Evolutionary conservation across 2,888 invertebrate genomes (phyloP), one percentile per base, ranked within the genome.

Genomic region (Pyrocoelia pectoralis): DNA sequence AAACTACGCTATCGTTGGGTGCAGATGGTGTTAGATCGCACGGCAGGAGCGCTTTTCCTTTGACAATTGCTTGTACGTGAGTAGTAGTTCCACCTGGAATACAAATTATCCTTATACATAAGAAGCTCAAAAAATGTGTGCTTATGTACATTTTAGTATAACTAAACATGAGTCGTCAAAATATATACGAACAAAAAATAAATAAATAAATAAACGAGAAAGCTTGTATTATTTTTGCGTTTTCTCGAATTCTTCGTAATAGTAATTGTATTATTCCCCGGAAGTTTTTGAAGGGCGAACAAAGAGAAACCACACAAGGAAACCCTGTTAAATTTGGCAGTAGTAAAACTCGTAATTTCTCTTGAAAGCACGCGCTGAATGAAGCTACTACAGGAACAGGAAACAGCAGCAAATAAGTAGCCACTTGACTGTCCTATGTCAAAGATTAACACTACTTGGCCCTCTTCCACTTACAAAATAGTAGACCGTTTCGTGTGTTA

Each of bases 11-110:
- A 82, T 95, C 95, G 73, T 92, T 90, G 43, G 88, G 85, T 70
- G 88, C 84, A 54, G 91, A 89, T 48, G 93, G 88, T 70, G 89
- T 88, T 72, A 94, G 90, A 84, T 95, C 94, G 83, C 95, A 95
- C 29, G 94, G 94, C 72, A 95, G 86, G 74, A 90, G 87, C 56
- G 93, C 93, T 73, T 89, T 89, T 65, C 91, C 92, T 72, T 89
- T 89, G 65, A 92, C 88, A 76, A 94, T 88, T 15, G 91, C 91
- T 72, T 87, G 86, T 72, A 89, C 86, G 74, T 88, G 86, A 58
- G 76, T 74, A 58, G 77, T 72, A 51, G 74, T 72, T 33, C 76
- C 79, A 73, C 79, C 81, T 81, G 78, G 60, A 80, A 80, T 70
- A 74, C 70, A 73, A 73, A 73, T 71, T 66, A 71, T 54, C 48